These are phyloP conservation scores for Papio anubis DNA, from an alignment of 2,113 vertebrate species.

Conservation along the genomic window DNA sequence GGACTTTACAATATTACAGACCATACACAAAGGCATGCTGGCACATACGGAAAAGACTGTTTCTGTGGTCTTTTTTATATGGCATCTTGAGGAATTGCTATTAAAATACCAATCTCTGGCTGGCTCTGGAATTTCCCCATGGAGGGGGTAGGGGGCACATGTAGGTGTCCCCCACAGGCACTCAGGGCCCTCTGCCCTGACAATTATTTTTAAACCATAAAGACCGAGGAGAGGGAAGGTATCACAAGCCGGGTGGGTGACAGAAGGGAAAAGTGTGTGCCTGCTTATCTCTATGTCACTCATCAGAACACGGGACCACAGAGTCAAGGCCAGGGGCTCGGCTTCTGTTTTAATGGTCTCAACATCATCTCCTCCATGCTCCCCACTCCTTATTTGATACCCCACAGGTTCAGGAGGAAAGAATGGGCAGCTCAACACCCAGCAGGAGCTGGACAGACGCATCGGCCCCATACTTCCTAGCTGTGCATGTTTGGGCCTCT, in stretches of 20 bases:
- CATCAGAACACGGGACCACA: background rate
- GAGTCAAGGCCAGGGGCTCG: background rate
- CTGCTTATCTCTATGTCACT: background rate
- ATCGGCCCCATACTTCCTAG: too few relatives aligned
- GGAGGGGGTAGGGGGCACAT: background rate
- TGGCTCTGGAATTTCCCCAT: background rate
- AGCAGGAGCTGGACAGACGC: background rate
- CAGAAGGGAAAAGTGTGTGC: rapidly evolving
- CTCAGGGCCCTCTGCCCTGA: background rate
- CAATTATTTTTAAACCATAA: background rate
- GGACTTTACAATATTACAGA: too few relatives aligned
- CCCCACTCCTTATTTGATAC: rapidly evolving
- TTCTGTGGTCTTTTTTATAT: background rate
- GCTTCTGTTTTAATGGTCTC: background rate
- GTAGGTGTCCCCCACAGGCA: background rate
- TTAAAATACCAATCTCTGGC: background rate
- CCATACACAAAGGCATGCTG: background rate
- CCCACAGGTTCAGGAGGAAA: background rate
- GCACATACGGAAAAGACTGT: rapidly evolving
- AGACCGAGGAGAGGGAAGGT: background rate
- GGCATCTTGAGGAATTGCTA: background rate
- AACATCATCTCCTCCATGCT: rapidly evolving
- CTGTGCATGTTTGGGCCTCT: background rate
- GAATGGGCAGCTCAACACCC: background rate
- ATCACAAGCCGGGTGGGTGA: background rate